Percentiles rank a stretch among this genome's conserved stretches.
These are phyloP conservation scores for Hydropsyche betteni DNA, from an alignment of 2,888 invertebrate species.

Conservation along the genomic window DNA sequence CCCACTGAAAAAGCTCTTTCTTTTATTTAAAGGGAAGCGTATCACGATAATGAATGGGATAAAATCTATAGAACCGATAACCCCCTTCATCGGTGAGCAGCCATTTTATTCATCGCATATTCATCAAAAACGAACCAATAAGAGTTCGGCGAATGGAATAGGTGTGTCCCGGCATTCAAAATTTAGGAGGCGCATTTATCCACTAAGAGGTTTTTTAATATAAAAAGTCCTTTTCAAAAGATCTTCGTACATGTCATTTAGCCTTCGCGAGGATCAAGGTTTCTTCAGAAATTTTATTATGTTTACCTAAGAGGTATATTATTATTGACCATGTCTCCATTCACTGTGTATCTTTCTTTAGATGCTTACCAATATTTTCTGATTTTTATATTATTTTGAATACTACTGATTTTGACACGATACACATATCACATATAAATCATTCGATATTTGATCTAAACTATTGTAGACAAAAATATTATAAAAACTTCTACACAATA, in stretches of 20 bases:
- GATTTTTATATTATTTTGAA: background rate
- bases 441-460: too few relatives aligned
- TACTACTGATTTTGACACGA: too few relatives aligned
- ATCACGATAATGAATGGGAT: slow-evolving; percentile 34
- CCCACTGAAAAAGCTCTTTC: background rate
- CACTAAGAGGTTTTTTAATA: slow-evolving; percentile 37
- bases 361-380: slow-evolving; percentile 6
- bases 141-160: slow-evolving; percentile 38
- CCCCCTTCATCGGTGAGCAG: slow-evolving; percentile 21
- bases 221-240: slow-evolving; percentile 29
- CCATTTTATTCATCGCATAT: slow-evolving; percentile 34
- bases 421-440: too few relatives aligned
- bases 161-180: slow-evolving; percentile 33
- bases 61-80: slow-evolving; percentile 33
- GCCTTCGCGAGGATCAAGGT: slow-evolving; percentile 39
- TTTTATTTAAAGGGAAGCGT: slow-evolving; percentile 4
- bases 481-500: too few relatives aligned
- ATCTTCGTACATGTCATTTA: slow-evolving; percentile 34
- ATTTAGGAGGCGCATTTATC: slow-evolving; percentile 7
- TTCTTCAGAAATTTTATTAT: slow-evolving; percentile 41
- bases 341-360: slow-evolving; percentile 19
- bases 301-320: slow-evolving; percentile 39
- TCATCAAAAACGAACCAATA: slow-evolving; percentile 44
- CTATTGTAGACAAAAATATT: too few relatives aligned
- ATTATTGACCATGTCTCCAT: slow-evolving; percentile 37